phyloP scores from a whole-genome alignment of 2,888 invertebrate species.

The Cerastoderma edule region DNA sequence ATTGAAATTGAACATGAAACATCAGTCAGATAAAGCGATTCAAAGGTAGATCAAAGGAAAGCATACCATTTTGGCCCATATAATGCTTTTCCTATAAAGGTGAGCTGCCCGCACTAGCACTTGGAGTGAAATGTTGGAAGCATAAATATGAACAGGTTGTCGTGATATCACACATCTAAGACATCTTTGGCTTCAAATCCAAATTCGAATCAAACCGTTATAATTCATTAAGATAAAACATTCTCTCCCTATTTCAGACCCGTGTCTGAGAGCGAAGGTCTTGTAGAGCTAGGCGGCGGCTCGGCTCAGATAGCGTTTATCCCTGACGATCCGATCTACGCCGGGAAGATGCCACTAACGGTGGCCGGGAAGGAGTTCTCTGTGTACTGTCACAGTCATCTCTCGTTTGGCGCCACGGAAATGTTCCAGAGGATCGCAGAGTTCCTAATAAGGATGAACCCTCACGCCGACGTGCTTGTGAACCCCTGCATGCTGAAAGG shows the following conservation, averaged over 20 bases:
- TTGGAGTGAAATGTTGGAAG: no score
- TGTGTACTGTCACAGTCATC: conserved; percentile 80
- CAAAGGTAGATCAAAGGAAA: no score
- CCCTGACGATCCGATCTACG: conserved; percentile 76
- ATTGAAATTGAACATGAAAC: no score
- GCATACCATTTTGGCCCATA: no score
- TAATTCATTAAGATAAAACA: no score
- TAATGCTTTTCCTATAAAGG: no score
- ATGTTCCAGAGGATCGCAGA: conserved; percentile 67
- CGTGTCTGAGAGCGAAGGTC: conserved; percentile 81
- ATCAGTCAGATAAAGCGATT: no score
- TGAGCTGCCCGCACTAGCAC: no score
- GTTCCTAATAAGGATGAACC: conserved; percentile 51
- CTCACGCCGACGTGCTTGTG: conserved; percentile 55
- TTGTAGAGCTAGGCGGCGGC: conserved; percentile 86
- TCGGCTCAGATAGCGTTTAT: conserved; percentile 85
- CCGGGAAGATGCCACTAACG: conserved; percentile 78
- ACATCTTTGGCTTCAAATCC: no score
- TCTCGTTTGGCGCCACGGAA: conserved; percentile 77
- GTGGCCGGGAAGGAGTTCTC: conserved; percentile 73
- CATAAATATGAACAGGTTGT: no score
- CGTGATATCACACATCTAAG: no score
- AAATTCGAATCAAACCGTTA: no score
- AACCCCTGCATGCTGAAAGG: conserved; percentile 77
- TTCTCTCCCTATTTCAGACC: conserved; percentile 29